Conservation (phyloP, 2,888 invertebrate genomes). For the Tribolium freemani region DNA sequence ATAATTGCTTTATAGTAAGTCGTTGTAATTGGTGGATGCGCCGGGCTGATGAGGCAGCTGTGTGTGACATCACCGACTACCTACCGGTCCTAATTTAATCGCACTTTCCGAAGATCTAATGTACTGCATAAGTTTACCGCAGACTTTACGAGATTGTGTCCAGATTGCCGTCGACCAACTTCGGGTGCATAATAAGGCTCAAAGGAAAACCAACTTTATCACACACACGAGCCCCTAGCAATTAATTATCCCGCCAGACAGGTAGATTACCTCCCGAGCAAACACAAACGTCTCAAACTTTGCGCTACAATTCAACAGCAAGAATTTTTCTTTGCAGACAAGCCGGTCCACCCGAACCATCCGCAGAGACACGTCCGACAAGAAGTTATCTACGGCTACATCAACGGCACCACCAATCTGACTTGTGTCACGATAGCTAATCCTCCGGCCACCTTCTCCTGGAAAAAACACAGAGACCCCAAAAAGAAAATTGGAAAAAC, state of each 20-base stretch:
- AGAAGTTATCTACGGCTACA: constrained; percentile 67
- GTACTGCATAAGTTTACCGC: constrained; percentile 37
- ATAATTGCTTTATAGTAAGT: constrained; percentile 49
- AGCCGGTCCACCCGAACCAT: constrained; percentile 19
- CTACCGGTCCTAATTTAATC: constrained; percentile 43
- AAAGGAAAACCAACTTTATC: constrained; percentile 19
- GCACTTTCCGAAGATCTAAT: constrained; percentile 36
- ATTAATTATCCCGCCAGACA: constrained; percentile 20
- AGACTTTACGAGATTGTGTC: constrained; percentile 24
- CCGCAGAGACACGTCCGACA: constrained; percentile 54
- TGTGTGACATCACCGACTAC: constrained; percentile 32
- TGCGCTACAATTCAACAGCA: neutral
- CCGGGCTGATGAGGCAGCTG: constrained; percentile 41
- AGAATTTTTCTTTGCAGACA: constrained; percentile 2
- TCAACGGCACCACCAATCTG: constrained; percentile 72
- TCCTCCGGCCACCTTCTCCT: constrained; percentile 69
- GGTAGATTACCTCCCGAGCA: neutral
- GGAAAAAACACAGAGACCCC: constrained; percentile 51
- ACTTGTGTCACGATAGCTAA: constrained; percentile 86
- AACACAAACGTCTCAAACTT: neutral
- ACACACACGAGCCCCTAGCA: neutral
- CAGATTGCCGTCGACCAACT: constrained; percentile 31
- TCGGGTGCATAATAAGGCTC: constrained; percentile 24
- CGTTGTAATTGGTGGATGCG: constrained; percentile 44
- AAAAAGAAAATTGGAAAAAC: constrained; percentile 44